These are phyloP conservation scores for Orthonychiurus folsomi DNA, from an alignment of 2,888 invertebrate species.

Conservation along the genomic window DNA sequence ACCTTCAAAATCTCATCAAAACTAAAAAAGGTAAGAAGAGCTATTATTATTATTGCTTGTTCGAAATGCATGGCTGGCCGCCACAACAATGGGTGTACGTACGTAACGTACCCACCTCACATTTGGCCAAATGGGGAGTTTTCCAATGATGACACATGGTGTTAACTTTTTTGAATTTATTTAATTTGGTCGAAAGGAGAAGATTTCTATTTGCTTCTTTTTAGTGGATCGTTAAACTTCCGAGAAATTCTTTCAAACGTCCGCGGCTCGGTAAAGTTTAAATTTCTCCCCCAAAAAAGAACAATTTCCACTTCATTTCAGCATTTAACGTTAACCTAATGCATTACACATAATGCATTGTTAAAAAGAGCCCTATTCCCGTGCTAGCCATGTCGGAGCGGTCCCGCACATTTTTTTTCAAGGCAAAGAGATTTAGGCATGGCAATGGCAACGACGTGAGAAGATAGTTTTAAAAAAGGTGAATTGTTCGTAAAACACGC, in stretches of 20 bases:
- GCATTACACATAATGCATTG: background rate
- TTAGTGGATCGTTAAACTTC: background rate
- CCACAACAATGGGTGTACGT: no score
- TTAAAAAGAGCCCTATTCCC: no score
- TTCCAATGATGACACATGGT: background rate
- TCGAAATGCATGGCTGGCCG: no score
- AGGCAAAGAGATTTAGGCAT: no score
- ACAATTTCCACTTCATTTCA: background rate
- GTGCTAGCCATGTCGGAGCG: background rate
- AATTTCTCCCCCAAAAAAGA: no score
- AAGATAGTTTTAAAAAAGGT: background rate
- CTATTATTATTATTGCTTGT: no score
- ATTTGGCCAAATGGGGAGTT: no score
- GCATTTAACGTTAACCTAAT: background rate
- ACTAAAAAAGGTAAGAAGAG: no score
- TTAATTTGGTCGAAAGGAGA: background rate
- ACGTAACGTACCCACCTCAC: no score
- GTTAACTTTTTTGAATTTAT: background rate
- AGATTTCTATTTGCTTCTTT: background rate
- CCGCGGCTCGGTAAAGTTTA: no score
- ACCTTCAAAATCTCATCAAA: no score
- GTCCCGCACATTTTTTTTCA: background rate
- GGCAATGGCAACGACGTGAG: no score
- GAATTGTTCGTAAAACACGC: background rate
- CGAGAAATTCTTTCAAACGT: slow-evolving; percentile 1